A percentile compares a stretch with the other conserved stretches of the same genome.
Evolutionary conservation across 2,888 invertebrate genomes (phyloP).

Genomic region (Drosophila anceps): DNA sequence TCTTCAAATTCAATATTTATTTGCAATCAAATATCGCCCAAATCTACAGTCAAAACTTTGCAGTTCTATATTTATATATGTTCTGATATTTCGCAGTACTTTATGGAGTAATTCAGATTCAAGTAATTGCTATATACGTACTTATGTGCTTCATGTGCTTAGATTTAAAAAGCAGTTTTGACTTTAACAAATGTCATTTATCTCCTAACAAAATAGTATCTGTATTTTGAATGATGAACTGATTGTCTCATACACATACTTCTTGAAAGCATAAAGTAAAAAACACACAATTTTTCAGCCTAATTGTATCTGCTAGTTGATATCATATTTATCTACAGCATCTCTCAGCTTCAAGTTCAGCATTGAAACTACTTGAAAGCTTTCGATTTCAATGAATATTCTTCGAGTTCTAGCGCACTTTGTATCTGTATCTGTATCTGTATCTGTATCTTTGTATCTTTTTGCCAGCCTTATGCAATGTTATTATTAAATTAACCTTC

Average conservation of each 20-base stretch:
- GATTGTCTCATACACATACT: background rate
- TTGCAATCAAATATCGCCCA: background rate
- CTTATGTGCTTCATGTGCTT: too few relatives aligned
- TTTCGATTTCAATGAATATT: constrained; percentile 64
- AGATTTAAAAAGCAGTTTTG: too few relatives aligned
- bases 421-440: constrained; percentile 43
- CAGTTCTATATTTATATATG: too few relatives aligned
- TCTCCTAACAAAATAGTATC: too few relatives aligned
- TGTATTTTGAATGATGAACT: background rate
- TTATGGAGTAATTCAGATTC: background rate
- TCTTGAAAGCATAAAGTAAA: background rate
- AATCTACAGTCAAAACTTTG: too few relatives aligned
- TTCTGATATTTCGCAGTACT: too few relatives aligned
- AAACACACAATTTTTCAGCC: background rate
- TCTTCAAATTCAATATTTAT: constrained; percentile 45
- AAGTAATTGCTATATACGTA: background rate
- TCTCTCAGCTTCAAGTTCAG: constrained; percentile 63
- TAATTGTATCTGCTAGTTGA: background rate
- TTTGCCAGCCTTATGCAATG: constrained; percentile 43
- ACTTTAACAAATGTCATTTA: too few relatives aligned
- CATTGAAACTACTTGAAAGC: constrained; percentile 44
- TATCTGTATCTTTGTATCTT: constrained; percentile 33
- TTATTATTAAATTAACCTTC: constrained; percentile 81
- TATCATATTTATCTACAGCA: constrained; percentile 5
- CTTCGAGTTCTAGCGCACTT: constrained; percentile 26